phyloP scores from a whole-genome alignment of 23 tunicate species.

The Clavelina lepadiformis region DNA sequence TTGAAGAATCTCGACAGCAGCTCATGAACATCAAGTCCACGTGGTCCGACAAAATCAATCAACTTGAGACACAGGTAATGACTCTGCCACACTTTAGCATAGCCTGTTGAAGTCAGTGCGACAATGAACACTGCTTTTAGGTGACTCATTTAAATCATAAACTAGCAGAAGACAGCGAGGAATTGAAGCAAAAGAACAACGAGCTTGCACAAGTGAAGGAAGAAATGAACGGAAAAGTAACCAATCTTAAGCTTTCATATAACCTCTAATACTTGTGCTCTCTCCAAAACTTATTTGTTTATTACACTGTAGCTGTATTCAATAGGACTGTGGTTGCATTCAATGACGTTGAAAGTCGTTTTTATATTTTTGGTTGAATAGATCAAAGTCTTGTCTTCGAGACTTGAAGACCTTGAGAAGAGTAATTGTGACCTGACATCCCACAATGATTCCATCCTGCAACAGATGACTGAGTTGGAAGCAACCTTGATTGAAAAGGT shows the following conservation, averaged over 20 bases:
- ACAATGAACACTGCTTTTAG: constrained; percentile 10
- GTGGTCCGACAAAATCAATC: constrained; percentile 89
- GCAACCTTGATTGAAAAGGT: constrained; percentile 80
- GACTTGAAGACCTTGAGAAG: constrained; percentile 10
- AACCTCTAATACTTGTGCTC: too few species aligned
- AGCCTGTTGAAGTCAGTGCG: not conserved
- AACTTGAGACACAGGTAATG: constrained; percentile 62
- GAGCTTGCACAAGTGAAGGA: constrained; percentile 4
- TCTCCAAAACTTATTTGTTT: too few species aligned
- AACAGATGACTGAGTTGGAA: constrained; percentile 77
- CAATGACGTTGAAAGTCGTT: not conserved
- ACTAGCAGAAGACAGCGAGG: constrained; percentile 74
- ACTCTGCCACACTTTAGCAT: not conserved
- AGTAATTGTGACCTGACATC: constrained; percentile 27
- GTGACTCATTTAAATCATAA: constrained; percentile 70
- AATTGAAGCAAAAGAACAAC: constrained; percentile 25
- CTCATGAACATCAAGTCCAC: constrained; percentile 78
- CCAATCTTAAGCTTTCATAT: too few species aligned
- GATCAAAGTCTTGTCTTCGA: constrained; percentile 17
- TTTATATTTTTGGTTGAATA: not conserved
- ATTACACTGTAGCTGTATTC: too few species aligned
- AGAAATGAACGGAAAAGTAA: constrained; percentile 34
- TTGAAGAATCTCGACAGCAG: constrained; percentile 86
- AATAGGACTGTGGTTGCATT: too few species aligned
- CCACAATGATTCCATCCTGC: constrained; percentile 46